Evolutionary conservation across 2,797 vertebrate species (phyloP).

Genomic region (Sebastolobus altivelis): DNA sequence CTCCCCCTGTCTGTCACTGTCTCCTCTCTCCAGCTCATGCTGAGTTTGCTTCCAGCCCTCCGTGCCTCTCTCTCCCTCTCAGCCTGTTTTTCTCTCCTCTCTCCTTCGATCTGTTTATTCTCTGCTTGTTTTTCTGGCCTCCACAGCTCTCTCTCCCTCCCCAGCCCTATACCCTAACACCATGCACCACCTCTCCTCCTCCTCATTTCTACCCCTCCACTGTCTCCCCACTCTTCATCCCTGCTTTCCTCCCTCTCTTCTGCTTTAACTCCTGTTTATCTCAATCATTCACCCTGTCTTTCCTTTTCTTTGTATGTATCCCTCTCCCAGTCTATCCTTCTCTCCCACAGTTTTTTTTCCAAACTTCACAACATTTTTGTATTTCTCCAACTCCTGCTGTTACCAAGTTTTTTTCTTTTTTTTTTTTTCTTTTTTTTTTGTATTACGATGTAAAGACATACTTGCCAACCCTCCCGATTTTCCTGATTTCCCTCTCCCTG

Average conservation of each 20-base stretch:
- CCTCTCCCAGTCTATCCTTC: background rate
- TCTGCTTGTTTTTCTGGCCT: conserved; percentile 76
- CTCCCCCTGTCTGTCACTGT: conserved; percentile 48
- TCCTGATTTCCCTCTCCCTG: too few species aligned
- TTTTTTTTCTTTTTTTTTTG: background rate
- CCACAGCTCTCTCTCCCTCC: conserved; percentile 38
- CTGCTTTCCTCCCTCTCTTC: background rate
- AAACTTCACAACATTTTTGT: background rate
- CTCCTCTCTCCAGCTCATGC: conserved; percentile 57
- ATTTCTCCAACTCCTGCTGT: background rate
- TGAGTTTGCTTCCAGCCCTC: conserved; percentile 69
- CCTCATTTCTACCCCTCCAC: background rate
- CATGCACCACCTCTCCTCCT: conserved; percentile 11
- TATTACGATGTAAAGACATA: too few species aligned
- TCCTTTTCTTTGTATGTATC: background rate
- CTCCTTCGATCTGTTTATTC: conserved; percentile 77
- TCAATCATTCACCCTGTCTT: background rate
- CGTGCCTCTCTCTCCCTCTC: conserved; percentile 54
- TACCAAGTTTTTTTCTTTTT: background rate
- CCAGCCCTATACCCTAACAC: conserved; percentile 9
- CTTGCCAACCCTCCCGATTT: too few species aligned
- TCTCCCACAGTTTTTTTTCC: background rate
- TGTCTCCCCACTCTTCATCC: background rate
- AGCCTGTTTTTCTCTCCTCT: conserved; percentile 69
- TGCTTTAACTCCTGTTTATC: background rate